Percentiles rank a stretch among this genome's conserved stretches.
These are phyloP conservation scores for Vanessa atalanta DNA, from an alignment of 1,140 invertebrate species.

Conservation along the genomic window DNA sequence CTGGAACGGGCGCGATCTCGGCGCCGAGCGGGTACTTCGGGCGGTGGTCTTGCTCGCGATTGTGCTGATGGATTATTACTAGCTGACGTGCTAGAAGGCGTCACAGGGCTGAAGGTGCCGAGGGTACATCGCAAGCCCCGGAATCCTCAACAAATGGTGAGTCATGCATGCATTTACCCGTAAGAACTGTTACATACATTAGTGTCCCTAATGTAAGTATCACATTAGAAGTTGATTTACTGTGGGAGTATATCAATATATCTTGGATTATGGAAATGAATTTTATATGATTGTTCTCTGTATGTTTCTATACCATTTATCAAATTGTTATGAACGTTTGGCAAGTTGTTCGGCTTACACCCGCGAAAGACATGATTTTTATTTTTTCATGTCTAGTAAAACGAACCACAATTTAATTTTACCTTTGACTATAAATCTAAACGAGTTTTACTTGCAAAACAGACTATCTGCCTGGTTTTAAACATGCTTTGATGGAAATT, in stretches of 20 bases:
- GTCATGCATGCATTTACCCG: constrained; percentile 60
- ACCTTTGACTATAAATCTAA: constrained; percentile 29
- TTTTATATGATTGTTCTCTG: too few species aligned
- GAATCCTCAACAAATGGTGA: constrained; percentile 95
- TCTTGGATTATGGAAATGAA: too few species aligned
- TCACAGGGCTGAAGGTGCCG: constrained; percentile 94
- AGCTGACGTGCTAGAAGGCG: constrained; percentile 95
- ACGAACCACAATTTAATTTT: constrained; percentile 10
- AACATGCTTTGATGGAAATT: constrained; percentile 16
- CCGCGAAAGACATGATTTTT: background rate
- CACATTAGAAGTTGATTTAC: too few species aligned
- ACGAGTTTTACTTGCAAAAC: constrained; percentile 27
- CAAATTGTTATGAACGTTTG: too few species aligned
- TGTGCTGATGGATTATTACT: constrained; percentile 94
- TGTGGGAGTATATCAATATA: too few species aligned
- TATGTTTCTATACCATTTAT: too few species aligned
- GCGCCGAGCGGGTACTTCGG: constrained; percentile 88
- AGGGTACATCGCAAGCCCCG: constrained; percentile 94
- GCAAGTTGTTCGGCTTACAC: too few species aligned
- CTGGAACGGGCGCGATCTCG: constrained; percentile 94
- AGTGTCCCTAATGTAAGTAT: background rate
- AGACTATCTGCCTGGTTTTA: constrained; percentile 7
- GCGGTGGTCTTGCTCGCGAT: constrained; percentile 91
- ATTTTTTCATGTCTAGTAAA: background rate
- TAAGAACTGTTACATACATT: background rate